Evolutionary conservation across 1,140 invertebrate genomes (phyloP), one percentile per base, ranked within the genome.

Genomic region (Rhysida immarginata): DNA sequence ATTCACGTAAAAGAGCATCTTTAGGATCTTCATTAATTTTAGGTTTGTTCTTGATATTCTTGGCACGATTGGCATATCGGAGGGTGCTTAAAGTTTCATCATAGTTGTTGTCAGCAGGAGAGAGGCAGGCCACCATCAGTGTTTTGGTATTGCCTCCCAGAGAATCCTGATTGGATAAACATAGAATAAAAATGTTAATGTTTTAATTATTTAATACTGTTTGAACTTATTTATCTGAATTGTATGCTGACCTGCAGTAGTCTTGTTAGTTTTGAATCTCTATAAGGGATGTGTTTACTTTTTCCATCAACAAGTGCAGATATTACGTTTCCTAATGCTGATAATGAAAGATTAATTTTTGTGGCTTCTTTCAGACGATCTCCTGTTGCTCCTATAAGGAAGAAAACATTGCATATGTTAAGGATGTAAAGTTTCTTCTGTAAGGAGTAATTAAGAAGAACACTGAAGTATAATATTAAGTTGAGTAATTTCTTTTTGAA

Each of bases 1-100:
- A 95, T 65, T 94, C 80, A 24, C 87, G 70, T 0, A 95, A 70
- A 60, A 93, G 75, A 2, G 87, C 83, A 64, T 96, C 91, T 70
- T 96, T 96, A 0, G 91, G 91, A 70, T 96, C 85, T 71, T 96
- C 90, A 69, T 96, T 96, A 11, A 96, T 83, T 64, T 80, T 81
- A 0, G 91, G 91, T 63, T 90, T 88, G 68, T 96, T 96, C 63
- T 87, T 81, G 55, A 96, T 96, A 65, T 91, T 93, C 69, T 95
- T 91, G 2, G 91, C 92, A 60, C 92, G 74, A 61, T 90, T 89
- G 0, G 91, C 91, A 67, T 85, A 90, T 55, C 87, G 75, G 2
- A 96, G 68, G 0, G 91, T 96, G 14, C 84, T 87, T 8, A 95
- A 66, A 0, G 91, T 90, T 71, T 96, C 92, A 59, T 95, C 88